Base-by-base conservation (phyloP, 1,140 invertebrate species). In the Trichonephila clavipes region DNA sequence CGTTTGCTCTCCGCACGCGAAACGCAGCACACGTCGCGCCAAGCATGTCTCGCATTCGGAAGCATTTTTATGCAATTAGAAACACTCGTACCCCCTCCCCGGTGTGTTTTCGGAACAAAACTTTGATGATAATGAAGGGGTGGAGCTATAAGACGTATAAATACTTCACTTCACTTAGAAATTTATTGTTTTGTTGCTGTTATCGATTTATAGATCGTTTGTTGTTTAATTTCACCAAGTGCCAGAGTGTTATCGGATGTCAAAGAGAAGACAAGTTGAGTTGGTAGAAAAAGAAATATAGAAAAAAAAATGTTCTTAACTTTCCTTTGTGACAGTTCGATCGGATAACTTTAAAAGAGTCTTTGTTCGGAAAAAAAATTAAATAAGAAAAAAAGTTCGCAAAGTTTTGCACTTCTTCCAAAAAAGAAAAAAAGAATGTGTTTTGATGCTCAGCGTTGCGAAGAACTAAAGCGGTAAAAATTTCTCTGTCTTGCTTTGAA, bases 21-120 rank as follows among this genome's bases (percentile, higher is more conserved):
- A 34, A 28, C 24, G 34, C 28, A 18, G 4, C 18, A 77, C 72
- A 28, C 28, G 28, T 18, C 72, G 24, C 14, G 28, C 72, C 18
- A 40, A 77, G 34, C 72, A 77, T 77, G 72, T 16, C 14, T 77
- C 7, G 72, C 72, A 77, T 77, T 77, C 5, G 72, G 34, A 77
- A 77, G 34, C 28, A 85, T 61, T 85, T 59, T 85, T 85, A 85
- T 85, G n/a, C 83, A 85, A 85, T 85, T 85, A 85, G 59, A 85
- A 85, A 61, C 14, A 59, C n/a, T 19, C 16, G 18, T 10, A 10
- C 4, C 51, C n/a, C 44, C 16, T 7, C 21, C 21, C 2, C 44
- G 21, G 4, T 85, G 44, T 59, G 14, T 59, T 85, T 85, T 61
- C 14, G n/a, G 24, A 77, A 59, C 21, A 24, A 85, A 58, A 85